phyloP scores from a whole-genome alignment of 1,140 invertebrate genomes.

The Musca domestica region DNA sequence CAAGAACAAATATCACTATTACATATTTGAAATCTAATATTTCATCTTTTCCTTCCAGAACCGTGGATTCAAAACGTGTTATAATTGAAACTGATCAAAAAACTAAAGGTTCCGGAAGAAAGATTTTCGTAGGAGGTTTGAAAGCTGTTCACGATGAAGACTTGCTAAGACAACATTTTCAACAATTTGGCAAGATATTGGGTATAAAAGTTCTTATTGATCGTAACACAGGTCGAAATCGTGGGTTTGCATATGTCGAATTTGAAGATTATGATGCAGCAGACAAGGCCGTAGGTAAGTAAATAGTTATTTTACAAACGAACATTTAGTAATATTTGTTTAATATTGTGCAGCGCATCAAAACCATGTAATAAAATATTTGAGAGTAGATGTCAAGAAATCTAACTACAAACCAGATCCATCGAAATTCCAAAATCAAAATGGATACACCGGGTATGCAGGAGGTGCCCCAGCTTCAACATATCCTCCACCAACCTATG shows the following conservation, averaged over 20 bases:
- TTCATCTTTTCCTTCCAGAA: slow-evolving; percentile 60
- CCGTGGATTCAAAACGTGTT: slow-evolving; percentile 95
- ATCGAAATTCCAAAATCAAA: slow-evolving; percentile 51
- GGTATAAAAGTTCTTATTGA: slow-evolving; percentile 87
- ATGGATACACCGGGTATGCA: slow-evolving; percentile 31
- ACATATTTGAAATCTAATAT: too few species aligned
- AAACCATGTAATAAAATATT: slow-evolving; percentile 70
- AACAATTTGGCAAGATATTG: slow-evolving; percentile 78
- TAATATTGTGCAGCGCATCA: slow-evolving; percentile 59
- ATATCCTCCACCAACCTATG: slow-evolving; percentile 3
- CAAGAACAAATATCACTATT: too few species aligned
- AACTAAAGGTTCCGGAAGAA: slow-evolving; percentile 87
- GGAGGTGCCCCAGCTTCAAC: slow-evolving; percentile 30
- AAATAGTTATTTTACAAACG: background rate
- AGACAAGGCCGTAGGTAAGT: slow-evolving; percentile 66
- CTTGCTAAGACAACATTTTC: slow-evolving; percentile 80
- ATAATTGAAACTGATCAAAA: slow-evolving; percentile 90
- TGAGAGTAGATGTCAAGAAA: slow-evolving; percentile 77
- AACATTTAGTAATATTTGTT: background rate
- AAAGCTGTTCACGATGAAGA: slow-evolving; percentile 86
- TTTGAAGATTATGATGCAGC: slow-evolving; percentile 95
- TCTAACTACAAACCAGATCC: slow-evolving; percentile 68
- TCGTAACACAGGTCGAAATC: slow-evolving; percentile 85
- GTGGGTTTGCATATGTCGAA: slow-evolving; percentile 92
- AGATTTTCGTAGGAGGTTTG: slow-evolving; percentile 89